These are phyloP conservation scores for Phainopepla nitens DNA, from an alignment of 2,113 vertebrate species.

Conservation along the genomic window DNA sequence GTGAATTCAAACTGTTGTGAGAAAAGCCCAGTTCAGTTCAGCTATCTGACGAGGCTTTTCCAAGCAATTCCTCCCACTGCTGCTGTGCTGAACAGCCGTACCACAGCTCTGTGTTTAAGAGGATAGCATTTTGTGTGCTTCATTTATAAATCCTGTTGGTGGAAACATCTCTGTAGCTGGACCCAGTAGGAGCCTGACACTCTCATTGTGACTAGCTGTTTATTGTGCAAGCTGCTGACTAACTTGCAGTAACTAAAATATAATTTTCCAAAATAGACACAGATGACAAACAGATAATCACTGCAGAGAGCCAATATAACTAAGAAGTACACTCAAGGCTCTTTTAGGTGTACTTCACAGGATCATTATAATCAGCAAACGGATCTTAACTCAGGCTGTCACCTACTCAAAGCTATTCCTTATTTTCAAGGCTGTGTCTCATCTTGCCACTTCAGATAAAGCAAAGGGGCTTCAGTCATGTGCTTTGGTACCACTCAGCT, in stretches of 20 bases:
- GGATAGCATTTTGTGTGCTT: background rate
- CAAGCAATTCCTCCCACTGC: background rate
- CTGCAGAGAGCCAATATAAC: background rate
- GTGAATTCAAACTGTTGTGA: background rate
- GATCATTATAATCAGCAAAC: slow-evolving; percentile 68
- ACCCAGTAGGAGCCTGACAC: slow-evolving; percentile 45
- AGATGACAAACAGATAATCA: slow-evolving; percentile 66
- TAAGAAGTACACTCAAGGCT: slow-evolving; percentile 49
- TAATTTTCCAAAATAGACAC: slow-evolving; percentile 65
- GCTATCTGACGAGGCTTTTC: background rate
- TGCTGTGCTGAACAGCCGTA: background rate
- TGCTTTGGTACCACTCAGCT: background rate
- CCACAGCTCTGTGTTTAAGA: background rate
- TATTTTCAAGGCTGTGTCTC: slow-evolving; percentile 49
- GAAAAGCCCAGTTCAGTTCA: background rate
- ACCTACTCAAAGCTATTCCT: slow-evolving; percentile 58
- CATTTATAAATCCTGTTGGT: slow-evolving; percentile 47
- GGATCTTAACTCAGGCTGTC: slow-evolving; percentile 50
- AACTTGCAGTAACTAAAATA: slow-evolving; percentile 56
- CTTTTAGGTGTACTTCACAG: slow-evolving; percentile 65
- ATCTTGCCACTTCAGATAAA: background rate
- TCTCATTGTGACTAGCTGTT: slow-evolving; percentile 20
- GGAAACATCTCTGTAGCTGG: slow-evolving; percentile 54
- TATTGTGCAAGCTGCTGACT: slow-evolving; percentile 51
- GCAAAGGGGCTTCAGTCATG: slow-evolving; percentile 13